Evolutionary conservation across 1,140 invertebrate species (phyloP), one percentile per base, ranked within the genome.

Genomic region (Gryon sp.): DNA sequence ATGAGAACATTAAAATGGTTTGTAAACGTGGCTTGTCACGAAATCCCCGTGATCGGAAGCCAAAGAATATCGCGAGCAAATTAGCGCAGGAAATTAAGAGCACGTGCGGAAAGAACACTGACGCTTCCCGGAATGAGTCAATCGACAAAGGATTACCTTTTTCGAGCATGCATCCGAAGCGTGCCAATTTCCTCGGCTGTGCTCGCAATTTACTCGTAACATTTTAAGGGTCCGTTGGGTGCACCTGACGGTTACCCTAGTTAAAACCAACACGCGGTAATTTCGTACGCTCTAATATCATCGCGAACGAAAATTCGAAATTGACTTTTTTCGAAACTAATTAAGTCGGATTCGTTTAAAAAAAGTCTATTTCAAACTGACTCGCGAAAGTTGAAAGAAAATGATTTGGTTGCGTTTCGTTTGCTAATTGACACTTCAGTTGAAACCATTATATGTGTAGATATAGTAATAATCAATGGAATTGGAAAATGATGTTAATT

Each of bases 91-190:
- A 82, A 84, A 86, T 85, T 85, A 82, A 84, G 83, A 86, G 55
- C 69, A 72, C 75, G 78, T 77, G 78, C 74, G 81, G 79, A 78
- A 79, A 78, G 52, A 66, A 78, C 68, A 52, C 66, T 46, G 65
- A 59, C 43, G 72, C 55, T 87, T 87, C 84, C 80, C 76, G 78
- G 84, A 86, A 86, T 80, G 78, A 85, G 82, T 83, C 83, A 83
- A 86, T 83, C 79, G 76, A 70, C 79, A 73, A 63, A 70, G 48
- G 77, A 80, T 84, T 83, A 75, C 79, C 70, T n/a, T n/a, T 72
- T 75, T 43, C 70, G 78, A 72, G 63, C 76, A 65, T 75, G 81
- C 52, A 84, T 80, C 66, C 66, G 52, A 78, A 74, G 76, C 65
- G 68, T 60, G 74, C 69, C 82, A 85, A 85, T 85, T 85, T 77